Base-by-base conservation (phyloP, 2,797 vertebrate species). In the Rhynchonycteris naso region DNA sequence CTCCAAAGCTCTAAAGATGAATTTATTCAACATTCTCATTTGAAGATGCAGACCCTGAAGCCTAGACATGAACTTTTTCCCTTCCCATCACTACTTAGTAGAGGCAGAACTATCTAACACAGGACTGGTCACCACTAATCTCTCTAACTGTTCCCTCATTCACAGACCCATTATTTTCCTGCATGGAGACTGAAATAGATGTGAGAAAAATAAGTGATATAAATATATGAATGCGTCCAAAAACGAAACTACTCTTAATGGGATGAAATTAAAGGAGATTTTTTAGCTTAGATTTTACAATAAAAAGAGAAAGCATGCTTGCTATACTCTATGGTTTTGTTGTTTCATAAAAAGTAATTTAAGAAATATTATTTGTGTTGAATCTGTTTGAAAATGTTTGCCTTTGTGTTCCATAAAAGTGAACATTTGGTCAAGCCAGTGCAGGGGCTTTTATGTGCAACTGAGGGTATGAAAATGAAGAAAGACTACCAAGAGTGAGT, bases 271-370 rank as follows among this genome's bases (percentile, higher is more conserved):
- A 90, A 85, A 83, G 24, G 47, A 65, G 58, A 52, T 54, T 90
- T 84, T 84, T 69, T 50, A 58, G 58, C 52, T 72, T 61, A 76
- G 58, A 92, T 78, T 93, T 89, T 82, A 82, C 33, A 85, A 74
- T 68, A 68, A 68, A 93, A 89, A 71, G 28, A 30, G 11, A 94
- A 18, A 80, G 87, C n/a, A 74, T 28, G 28, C 19, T 52, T 79
- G 15, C 43, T 92, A n/a, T 1, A 93, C 21, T 58, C n/a, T 10
- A 4, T 43, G 18, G 56, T 35, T 66, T 59, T 81, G 56, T 35
- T 66, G 11, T 35, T 61, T 84, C 66, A 75, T 74, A 58, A 21
- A 56, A 80, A 63, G n/a, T 47, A 35, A 56, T 38, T 78, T 76
- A 66, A 71, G 68, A 82, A 88, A 88, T 69, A 65, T 12, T 78